These are phyloP conservation scores for Hybos culiciformis DNA, from an alignment of 2,888 invertebrate genomes.

Conservation along the genomic window DNA sequence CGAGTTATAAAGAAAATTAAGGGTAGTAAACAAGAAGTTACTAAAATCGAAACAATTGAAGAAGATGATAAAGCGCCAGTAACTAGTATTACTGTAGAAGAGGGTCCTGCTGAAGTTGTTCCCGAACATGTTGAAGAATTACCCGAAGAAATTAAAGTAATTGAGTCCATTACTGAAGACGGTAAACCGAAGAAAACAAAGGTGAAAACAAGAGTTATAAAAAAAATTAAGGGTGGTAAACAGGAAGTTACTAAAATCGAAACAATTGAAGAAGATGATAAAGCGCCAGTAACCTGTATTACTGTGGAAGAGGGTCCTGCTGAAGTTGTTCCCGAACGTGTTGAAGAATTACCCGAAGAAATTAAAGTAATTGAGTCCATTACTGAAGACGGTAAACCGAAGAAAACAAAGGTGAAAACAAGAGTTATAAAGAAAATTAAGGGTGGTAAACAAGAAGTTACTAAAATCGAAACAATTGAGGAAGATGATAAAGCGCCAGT, in stretches of 20 bases:
- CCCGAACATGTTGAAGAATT: slow-evolving; percentile 11
- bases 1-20: slow-evolving; percentile 21
- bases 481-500: slow-evolving; percentile 32
- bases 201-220: slow-evolving; percentile 24
- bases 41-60: slow-evolving; percentile 24
- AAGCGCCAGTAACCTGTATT: slow-evolving; percentile 19
- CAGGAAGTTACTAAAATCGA: slow-evolving; percentile 25
- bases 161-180: slow-evolving; percentile 14
- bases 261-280: slow-evolving; percentile 24
- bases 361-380: slow-evolving; percentile 31
- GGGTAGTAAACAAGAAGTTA: slow-evolving; percentile 29
- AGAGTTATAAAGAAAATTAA: slow-evolving; percentile 27
- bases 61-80: slow-evolving; percentile 29
- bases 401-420: slow-evolving; percentile 24
- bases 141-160: slow-evolving; percentile 10
- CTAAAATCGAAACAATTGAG: slow-evolving; percentile 23
- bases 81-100: slow-evolving; percentile 23
- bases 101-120: slow-evolving; percentile 21
- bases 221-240: slow-evolving; percentile 23
- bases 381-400: slow-evolving; percentile 15
- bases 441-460: slow-evolving; percentile 26
- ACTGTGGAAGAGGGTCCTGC: slow-evolving; percentile 13
- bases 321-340: slow-evolving; percentile 10
- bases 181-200: slow-evolving; percentile 19
- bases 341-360: slow-evolving; percentile 15